Evolutionary conservation across 23 tunicate species (phyloP).

Genomic region (Ascidia mentula): DNA sequence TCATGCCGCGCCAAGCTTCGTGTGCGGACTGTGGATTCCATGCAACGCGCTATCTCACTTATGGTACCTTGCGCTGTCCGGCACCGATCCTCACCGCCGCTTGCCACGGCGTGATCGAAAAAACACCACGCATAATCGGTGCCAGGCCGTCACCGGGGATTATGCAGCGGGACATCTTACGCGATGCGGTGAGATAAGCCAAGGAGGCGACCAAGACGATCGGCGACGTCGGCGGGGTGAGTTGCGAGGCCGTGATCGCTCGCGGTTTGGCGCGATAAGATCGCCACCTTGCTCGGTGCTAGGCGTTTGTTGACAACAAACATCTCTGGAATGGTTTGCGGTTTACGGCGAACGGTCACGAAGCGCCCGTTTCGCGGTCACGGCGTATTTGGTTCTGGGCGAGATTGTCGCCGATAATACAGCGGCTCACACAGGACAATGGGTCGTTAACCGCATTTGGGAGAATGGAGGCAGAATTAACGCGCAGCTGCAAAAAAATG

Average conservation of each 20-base stretch:
- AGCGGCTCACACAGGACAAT: not conserved
- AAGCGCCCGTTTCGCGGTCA: not conserved
- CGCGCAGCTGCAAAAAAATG: not conserved
- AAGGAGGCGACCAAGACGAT: not conserved
- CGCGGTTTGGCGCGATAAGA: constrained; percentile 10
- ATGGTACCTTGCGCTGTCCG: constrained; percentile 13
- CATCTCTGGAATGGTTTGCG: not conserved
- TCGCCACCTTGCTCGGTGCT: constrained; percentile 6
- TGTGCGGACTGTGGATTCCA: constrained; percentile 8
- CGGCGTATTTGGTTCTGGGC: not conserved
- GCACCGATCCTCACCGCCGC: not conserved
- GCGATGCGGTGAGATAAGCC: not conserved
- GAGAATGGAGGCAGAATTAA: not conserved
- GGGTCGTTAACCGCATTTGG: not conserved
- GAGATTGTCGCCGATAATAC: constrained; percentile 4
- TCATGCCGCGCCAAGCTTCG: constrained; percentile 5
- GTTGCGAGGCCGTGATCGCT: not conserved
- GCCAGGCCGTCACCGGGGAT: constrained; percentile 16
- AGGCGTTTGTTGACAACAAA: constrained; percentile 5
- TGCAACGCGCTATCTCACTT: constrained; percentile 10
- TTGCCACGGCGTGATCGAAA: constrained; percentile 1
- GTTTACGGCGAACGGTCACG: not conserved
- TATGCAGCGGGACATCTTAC: not conserved
- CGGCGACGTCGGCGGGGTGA: constrained; percentile 10
- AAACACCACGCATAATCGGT: constrained; percentile 4